Conservation (phyloP, 2,888 invertebrate genomes). For the Anarsia innoxiella region DNA sequence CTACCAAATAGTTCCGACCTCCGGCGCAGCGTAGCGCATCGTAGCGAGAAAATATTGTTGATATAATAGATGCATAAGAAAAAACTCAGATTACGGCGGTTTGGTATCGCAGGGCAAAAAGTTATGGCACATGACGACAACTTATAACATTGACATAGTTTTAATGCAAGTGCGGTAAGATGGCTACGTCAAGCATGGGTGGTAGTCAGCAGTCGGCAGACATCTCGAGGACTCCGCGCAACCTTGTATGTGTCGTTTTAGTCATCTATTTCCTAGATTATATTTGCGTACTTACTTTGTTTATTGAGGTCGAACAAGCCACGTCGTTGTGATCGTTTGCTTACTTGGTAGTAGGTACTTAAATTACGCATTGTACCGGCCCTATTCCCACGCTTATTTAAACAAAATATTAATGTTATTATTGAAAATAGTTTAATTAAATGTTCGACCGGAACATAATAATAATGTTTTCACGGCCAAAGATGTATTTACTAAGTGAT, state of each 20-base stretch:
- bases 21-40: slow-evolving; percentile 62
- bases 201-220: too few relatives aligned
- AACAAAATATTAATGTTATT: slow-evolving; percentile 11
- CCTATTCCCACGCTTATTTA: slow-evolving; percentile 13
- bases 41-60: slow-evolving; percentile 62
- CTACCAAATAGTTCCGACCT: slow-evolving; percentile 52
- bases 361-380: slow-evolving; percentile 5
- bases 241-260: slow-evolving; percentile 37
- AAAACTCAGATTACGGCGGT: too few relatives aligned
- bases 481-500: slow-evolving; percentile 33
- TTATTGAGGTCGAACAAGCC: slow-evolving; percentile 6
- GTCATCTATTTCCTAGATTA: slow-evolving; percentile 35
- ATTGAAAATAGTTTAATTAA: slow-evolving; percentile 24
- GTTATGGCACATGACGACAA: slow-evolving; percentile 26
- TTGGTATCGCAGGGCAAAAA: too few relatives aligned
- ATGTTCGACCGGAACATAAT: slow-evolving; percentile 34
- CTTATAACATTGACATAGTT: slow-evolving; percentile 70
- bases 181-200: slow-evolving; percentile 30
- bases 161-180: slow-evolving; percentile 22
- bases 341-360: slow-evolving; percentile 5
- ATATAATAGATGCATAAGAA: slow-evolving; percentile 45
- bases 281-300: slow-evolving; percentile 21
- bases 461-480: slow-evolving; percentile 41
- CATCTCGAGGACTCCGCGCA: slow-evolving; percentile 23
- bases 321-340: slow-evolving; percentile 6